These are phyloP conservation scores for Orchesella flavescens DNA, from an alignment of 2,888 invertebrate species.

Conservation along the genomic window DNA sequence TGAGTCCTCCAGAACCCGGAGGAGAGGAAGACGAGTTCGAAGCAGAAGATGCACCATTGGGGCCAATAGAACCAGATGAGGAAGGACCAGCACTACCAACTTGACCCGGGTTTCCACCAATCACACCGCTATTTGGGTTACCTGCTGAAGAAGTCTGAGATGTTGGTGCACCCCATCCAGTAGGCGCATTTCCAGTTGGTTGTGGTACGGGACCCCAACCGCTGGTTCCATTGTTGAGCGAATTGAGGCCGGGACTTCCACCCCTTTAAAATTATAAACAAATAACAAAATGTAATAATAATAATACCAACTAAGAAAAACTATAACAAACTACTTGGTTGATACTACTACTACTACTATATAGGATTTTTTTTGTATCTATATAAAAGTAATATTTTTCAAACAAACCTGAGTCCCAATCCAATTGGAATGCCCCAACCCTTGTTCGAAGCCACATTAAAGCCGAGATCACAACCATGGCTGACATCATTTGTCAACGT, in stretches of 20 bases:
- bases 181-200: constrained; percentile 77
- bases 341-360: too few species aligned
- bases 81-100: constrained; percentile 60
- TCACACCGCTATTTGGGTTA: constrained; percentile 68
- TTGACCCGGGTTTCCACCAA: constrained; percentile 64
- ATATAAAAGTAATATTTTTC: too few species aligned
- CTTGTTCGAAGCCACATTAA: constrained; percentile 72
- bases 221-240: constrained; percentile 82
- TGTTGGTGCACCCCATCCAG: constrained; percentile 77
- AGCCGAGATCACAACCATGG: constrained; percentile 71
- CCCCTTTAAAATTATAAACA: constrained; percentile 75
- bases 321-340: too few species aligned
- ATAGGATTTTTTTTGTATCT: too few species aligned
- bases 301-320: constrained; percentile 76
- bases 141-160: constrained; percentile 59
- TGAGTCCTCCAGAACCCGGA: constrained; percentile 65
- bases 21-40: constrained; percentile 70
- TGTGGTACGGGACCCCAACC: constrained; percentile 86
- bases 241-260: constrained; percentile 83
- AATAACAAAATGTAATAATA: not conserved
- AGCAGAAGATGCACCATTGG: constrained; percentile 63
- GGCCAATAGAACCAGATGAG: constrained; percentile 62
- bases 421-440: constrained; percentile 80
- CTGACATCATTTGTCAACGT: constrained; percentile 66
- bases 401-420: constrained; percentile 80